phyloP scores from a whole-genome alignment of 2,888 invertebrate genomes.

The Autographa pulchrina region DNA sequence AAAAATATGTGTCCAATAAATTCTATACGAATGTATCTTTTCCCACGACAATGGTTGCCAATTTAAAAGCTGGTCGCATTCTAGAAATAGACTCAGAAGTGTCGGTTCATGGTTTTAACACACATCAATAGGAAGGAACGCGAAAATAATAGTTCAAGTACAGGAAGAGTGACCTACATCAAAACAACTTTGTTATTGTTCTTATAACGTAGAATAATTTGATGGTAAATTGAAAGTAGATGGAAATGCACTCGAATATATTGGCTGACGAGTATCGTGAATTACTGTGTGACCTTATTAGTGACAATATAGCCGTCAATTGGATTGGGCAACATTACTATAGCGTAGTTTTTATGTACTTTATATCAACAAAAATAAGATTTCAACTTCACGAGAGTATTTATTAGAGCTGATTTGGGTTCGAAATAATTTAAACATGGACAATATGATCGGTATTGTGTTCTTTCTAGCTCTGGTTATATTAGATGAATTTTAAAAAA shows the following conservation, averaged over 20 bases:
- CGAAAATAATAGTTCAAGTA: slow-evolving; percentile 44
- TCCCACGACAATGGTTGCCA: slow-evolving; percentile 70
- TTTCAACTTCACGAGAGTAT: neutral
- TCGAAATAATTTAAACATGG: no score
- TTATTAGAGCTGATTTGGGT: no score
- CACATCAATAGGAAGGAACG: slow-evolving; percentile 34
- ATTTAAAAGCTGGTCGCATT: slow-evolving; percentile 65
- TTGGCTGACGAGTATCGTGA: neutral
- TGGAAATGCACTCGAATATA: neutral
- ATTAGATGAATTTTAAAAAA: no score
- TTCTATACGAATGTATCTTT: slow-evolving; percentile 46
- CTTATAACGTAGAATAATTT: neutral
- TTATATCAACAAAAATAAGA: neutral
- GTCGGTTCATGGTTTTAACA: slow-evolving; percentile 43
- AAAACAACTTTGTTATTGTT: slow-evolving; percentile 13
- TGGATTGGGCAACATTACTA: neutral
- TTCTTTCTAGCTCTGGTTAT: no score
- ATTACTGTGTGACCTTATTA: neutral
- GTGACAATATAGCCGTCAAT: neutral
- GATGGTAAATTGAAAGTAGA: neutral
- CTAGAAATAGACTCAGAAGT: slow-evolving; percentile 64
- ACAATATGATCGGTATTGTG: no score
- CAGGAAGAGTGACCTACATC: slow-evolving; percentile 26
- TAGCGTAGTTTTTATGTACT: neutral
- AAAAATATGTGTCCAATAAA: slow-evolving; percentile 23